These are phyloP conservation scores for Ceuthmochares aereus DNA, from an alignment of 2,113 vertebrate genomes.

Conservation along the genomic window DNA sequence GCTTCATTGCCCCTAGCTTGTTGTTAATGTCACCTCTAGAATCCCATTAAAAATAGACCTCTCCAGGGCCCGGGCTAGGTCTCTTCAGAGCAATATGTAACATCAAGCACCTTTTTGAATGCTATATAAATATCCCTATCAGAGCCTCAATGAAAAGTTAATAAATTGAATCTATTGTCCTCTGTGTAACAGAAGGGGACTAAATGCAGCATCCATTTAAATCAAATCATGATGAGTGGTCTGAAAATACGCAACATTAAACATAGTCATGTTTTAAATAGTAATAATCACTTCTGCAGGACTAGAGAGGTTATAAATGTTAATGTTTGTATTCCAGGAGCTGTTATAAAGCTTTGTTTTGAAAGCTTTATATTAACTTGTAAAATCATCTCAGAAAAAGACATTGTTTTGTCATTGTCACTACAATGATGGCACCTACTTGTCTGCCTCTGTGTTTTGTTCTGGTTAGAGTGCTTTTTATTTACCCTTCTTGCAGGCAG, in stretches of 20 bases:
- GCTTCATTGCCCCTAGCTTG: background rate
- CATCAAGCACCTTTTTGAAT: background rate
- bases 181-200: background rate
- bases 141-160: background rate
- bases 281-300: background rate
- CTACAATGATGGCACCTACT: background rate
- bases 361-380: background rate
- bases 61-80: background rate
- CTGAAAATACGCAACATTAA: background rate
- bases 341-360: background rate
- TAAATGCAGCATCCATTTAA: background rate
- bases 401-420: constrained; percentile 16
- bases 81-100: background rate
- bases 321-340: background rate
- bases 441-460: background rate
- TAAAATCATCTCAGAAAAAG: background rate
- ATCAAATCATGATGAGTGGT: background rate
- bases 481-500: background rate
- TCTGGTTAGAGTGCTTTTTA: background rate
- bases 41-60: background rate
- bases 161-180: background rate
- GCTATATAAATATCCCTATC: background rate
- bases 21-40: constrained; percentile 14
- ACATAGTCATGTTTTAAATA: background rate
- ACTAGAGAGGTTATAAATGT: background rate